Base-by-base conservation (phyloP, 2,797 vertebrate genomes). In the Danio albolineatus region DNA sequence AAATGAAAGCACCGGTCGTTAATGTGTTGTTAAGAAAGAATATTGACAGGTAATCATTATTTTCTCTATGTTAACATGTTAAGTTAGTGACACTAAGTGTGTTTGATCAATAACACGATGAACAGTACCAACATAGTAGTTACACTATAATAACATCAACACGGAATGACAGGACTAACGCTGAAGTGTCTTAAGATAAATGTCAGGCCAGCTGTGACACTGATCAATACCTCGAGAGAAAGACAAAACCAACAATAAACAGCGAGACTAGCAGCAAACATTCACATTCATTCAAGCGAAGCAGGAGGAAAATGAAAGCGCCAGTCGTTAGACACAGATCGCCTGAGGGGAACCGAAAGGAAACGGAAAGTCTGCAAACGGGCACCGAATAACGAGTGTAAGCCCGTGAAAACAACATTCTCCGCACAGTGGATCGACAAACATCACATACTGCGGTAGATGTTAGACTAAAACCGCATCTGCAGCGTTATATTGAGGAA, bases 391-490 rank as follows among this genome's bases (percentile, higher is more conserved):
- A 28, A n/a, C n/a, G n/a, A n/a, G n/a, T n/a, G n/a, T n/a, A n/a
- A n/a, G 28, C 28, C 1, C 28, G 28, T 28, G 28, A 28, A 28
- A 28, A 3, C 28, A 28, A 28, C 28, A 3, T 28, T 28, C 28
- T 28, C 28, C 28, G 28, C 28, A 28, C 28, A 70, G 49, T 14
- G n/a, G 36, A 49, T 9, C 16, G 2, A 41, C 41, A 78, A 46
- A 78, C 43, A 61, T 53, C 66, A 53, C 43, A 59, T 14, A 7
- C 57, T 51, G 72, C n/a, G 17, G 70, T n/a, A 13, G n/a, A 38
- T 41, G 64, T 1, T 60, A 61, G 39, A 46, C 48, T 59, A 53
- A 39, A 69, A 77, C 57, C 62, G 10, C 10, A 48, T 43, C 61
- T 28, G 28, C 28, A 28, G 28, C 28, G 28, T 28, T 28, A 28